Evolutionary conservation across 53 echinoderm and acorn worm genomes (phyloP), one percentile per base, ranked within the genome.

Genomic region (Hippasteria phrygiana): DNA sequence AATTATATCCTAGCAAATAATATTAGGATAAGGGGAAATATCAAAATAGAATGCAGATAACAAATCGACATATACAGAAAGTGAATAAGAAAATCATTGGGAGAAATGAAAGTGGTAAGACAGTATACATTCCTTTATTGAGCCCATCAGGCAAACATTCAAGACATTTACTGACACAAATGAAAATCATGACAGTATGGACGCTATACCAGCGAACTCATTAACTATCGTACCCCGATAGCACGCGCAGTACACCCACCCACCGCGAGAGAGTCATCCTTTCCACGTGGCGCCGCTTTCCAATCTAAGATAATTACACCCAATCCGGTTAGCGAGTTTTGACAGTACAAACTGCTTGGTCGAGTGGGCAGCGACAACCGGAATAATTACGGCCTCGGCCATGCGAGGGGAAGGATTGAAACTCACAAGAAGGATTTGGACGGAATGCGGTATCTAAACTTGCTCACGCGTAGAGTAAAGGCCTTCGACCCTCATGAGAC

Each of bases 281-380:
- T 4, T 12, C 62, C 55, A n/a, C n/a, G 43, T 67, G 66, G 88
- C 85, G 85, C 85, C 85, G 85, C 51, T 20, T 71, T 71, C 9
- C 71, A 50, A 71, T 69, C 83, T 69, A 85, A 85, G 64, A 51
- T 85, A 85, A 85, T 85, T 85, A 85, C 31, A 35, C 32, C 83
- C 43, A 85, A 69, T 69, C 67, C 71, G 71, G 85, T 22, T 39
- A 31, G 70, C 36, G 70, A 18, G 85, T 50, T 46, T 34, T 35
- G 33, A 69, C 50, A 37, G 37, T 69, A 48, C 33, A 35, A 31
- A 27, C 29, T 42, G 42, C 62, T 17, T 53, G 50, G 48, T 71
- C 48, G 85, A 70, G 18, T 50, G 53, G 53, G 39, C 50, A 69
- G 34, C 85, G 70, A 85, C 85, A 71, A 54, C 50, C n/a, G 32